Evolutionary conservation across 2,113 vertebrate species (phyloP).

Genomic region (Calidris pugnax): DNA sequence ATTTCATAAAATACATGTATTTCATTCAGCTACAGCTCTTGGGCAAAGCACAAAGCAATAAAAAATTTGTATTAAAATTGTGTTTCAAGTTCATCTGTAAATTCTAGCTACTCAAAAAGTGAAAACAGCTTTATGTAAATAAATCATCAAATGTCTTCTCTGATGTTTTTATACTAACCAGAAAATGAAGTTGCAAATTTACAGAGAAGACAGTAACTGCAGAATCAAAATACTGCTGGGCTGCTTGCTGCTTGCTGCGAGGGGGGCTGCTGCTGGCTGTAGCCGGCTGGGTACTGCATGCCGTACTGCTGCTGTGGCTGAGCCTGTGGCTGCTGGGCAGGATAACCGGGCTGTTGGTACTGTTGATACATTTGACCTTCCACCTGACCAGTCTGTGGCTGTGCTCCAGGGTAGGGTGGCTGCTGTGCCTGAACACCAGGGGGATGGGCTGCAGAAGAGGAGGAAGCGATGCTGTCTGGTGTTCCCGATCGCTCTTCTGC

Average conservation of each 20-base stretch:
- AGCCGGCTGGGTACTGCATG: too few species aligned
- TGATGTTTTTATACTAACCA: background rate
- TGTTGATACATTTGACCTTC: too few species aligned
- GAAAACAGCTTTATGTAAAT: background rate
- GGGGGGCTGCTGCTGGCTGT: too few species aligned
- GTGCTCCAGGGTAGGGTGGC: constrained; percentile 83
- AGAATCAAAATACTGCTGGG: background rate
- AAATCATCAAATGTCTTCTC: background rate
- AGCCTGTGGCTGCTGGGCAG: too few species aligned
- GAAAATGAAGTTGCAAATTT: background rate
- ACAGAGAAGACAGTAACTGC: background rate
- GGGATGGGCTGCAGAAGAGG: constrained; percentile 89
- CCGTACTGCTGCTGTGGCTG: too few species aligned
- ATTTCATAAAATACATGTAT: background rate
- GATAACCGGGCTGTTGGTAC: too few species aligned
- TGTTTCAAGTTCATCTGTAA: background rate
- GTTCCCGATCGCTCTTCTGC: constrained; percentile 93
- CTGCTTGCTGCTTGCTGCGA: too few species aligned
- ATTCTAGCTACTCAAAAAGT: background rate
- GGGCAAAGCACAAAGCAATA: background rate
- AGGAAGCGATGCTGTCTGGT: constrained; percentile 95
- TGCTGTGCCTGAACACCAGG: constrained; percentile 86
- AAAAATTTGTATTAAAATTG: background rate
- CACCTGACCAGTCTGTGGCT: constrained; percentile 85
- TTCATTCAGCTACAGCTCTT: background rate